Evolutionary conservation across 37 sponge, comb jelly and placozoan genomes (phyloP).

Genomic region (Theonella swinhoei): DNA sequence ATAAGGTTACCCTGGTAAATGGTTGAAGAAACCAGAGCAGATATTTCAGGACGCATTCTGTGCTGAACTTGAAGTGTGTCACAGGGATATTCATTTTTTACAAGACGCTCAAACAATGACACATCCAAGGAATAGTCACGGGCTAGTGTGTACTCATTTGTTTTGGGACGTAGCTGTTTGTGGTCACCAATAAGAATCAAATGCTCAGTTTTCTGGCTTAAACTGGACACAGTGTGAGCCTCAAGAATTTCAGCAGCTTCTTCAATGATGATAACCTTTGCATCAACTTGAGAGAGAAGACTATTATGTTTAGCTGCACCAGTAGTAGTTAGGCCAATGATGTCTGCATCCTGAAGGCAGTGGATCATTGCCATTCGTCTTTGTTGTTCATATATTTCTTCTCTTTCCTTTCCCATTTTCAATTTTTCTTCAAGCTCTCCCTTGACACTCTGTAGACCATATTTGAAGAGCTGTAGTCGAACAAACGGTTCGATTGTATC

Average conservation of each 20-base stretch:
- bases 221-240: conserved; percentile 74
- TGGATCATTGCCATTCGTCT: background rate
- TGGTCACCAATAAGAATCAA: conserved; percentile 93
- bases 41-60: conserved; percentile 89
- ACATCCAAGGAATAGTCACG: conserved; percentile 74
- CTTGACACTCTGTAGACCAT: background rate
- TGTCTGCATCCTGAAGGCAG: conserved; percentile 38
- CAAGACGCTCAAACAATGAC: conserved; percentile 83
- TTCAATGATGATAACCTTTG: conserved; percentile 84
- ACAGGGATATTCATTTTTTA: conserved; percentile 58
- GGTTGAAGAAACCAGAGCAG: conserved; percentile 62
- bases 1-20: conserved; percentile 58
- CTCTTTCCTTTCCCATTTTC: background rate
- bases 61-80: conserved; percentile 75
- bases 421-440: background rate
- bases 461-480: background rate
- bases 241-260: conserved; percentile 92
- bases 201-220: conserved; percentile 69
- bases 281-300: conserved; percentile 56
- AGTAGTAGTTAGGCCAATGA: conserved; percentile 91
- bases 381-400: background rate
- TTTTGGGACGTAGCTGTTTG: conserved; percentile 86
- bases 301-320: conserved; percentile 81
- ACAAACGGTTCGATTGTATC: background rate
- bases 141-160: conserved; percentile 61